Evolutionary conservation across 2,888 invertebrate species (phyloP), one percentile per base, ranked within the genome.

Genomic region (Limnephilus lunatus): DNA sequence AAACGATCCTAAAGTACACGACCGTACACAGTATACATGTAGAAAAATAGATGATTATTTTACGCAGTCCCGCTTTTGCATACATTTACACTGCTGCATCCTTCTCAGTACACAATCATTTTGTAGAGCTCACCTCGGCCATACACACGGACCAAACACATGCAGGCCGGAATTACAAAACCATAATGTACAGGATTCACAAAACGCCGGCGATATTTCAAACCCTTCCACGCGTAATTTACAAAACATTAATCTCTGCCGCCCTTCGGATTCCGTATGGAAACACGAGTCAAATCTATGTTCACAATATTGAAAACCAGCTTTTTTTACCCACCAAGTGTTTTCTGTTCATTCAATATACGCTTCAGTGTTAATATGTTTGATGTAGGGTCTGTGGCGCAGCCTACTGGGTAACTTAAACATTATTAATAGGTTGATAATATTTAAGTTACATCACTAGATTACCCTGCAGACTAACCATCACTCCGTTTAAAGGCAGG

Each of bases 121-220:
- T 48, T 68, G 53, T 68, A 53, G 35, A 30, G 19, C 53, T 87
- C 87, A 87, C 87, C 87, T 87, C 87, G 87, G 53, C 87, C 32
- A 39, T 85, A 39, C 39, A 30, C 9, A 31, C 32, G 87, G 87
- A 39, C 87, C 87, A 32, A 87, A 68, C 87, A 87, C 68, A 68
- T 19, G 68, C 53, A 32, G 30, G 31, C 53, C 5, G 53, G 31
- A 87, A 87, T 87, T n/a, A 87, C 87, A 87, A 87, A 53, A 87
- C 87, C 87, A 30, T 68, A 35, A 53, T 53, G 32, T 35, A 44
- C 83, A 83, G 25, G 83, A 32, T 83, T 83, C 35, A 25, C 83
- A 68, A 68, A 68, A n/a, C 68, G 68, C 68, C 1, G 68, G 25
- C 68, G 9, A 68, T 68, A 68, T 68, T 68, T 68, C 68, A 68